Conservation (phyloP, 2,888 invertebrate species). For the Eugnorisma glareosa region DNA sequence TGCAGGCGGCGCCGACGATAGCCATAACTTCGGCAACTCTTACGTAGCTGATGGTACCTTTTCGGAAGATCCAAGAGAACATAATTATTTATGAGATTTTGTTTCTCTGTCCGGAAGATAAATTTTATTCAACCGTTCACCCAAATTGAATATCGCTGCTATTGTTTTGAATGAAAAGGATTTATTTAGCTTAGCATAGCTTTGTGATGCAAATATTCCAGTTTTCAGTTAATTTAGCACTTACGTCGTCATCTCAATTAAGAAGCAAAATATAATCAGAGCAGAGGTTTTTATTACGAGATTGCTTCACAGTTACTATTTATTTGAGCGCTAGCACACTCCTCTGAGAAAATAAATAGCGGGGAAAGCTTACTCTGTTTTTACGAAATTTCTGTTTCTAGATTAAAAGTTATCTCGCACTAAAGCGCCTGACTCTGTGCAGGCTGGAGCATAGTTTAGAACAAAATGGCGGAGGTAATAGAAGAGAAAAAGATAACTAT, state of each 20-base stretch:
- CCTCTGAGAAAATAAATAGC: constrained; percentile 45
- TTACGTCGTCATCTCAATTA: constrained; percentile 11
- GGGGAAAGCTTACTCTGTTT: constrained; percentile 17
- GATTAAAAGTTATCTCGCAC: constrained; percentile 39
- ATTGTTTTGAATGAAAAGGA: constrained; percentile 18
- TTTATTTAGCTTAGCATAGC: not conserved
- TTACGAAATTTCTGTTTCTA: constrained; percentile 44
- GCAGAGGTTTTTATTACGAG: constrained; percentile 24
- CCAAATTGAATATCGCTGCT: not conserved
- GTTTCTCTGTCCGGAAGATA: not conserved
- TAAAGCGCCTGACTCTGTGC: constrained; percentile 24
- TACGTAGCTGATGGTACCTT: constrained; percentile 26
- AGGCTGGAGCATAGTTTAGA: constrained; percentile 13
- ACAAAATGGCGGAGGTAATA: constrained; percentile 37
- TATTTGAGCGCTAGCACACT: constrained; percentile 12
- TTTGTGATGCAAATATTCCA: constrained; percentile 18
- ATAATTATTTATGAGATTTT: not conserved
- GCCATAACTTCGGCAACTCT: constrained; percentile 18
- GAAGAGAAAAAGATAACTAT: constrained; percentile 26
- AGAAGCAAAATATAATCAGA: constrained; percentile 34
- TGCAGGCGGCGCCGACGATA: constrained; percentile 11
- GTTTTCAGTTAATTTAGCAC: constrained; percentile 17
- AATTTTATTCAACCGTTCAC: constrained; percentile 6
- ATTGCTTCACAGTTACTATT: constrained; percentile 25
- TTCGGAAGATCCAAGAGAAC: constrained; percentile 4